Base-by-base conservation (phyloP, 2,797 vertebrate species). In the Pseudopleuronectes americanus region DNA sequence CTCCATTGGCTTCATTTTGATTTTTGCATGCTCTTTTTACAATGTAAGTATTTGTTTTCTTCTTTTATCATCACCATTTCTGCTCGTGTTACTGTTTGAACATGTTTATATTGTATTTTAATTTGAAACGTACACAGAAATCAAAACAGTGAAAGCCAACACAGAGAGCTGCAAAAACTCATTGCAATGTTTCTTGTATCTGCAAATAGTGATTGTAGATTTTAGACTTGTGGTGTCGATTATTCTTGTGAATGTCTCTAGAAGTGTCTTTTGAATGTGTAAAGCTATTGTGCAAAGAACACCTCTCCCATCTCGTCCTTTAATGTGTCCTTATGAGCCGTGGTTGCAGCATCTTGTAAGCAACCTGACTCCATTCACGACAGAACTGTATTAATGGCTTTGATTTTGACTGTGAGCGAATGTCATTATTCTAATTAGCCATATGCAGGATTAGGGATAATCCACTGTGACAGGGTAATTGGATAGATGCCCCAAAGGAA, bases 361-460 rank as follows among this genome's bases (percentile, higher is more conserved):
- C 51, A 81, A 81, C 61, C 56, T 64, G 61, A 52, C 67, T 54
- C 51, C 67, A 73, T 79, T 77, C 74, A 48, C 78, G 84, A 71
- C 80, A 74, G 81, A 87, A 87, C 80, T 79, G 78, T 78, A 85
- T 92, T 88, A 92, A 89, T 92, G 79, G 84, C 77, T 90, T 91
- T 91, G 84, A 87, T 90, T 93, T 88, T 83, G 84, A 89, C 87
- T 89, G 76, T 61, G 79, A 84, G 84, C 68, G 87, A 91, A 78
- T 71, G 70, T 85, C 87, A 92, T 94, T 93, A 94, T 92, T 92
- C 81, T 92, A 92, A 94, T 94, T 92, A 94, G 76, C 85, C 90
- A 82, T 87, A 87, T 92, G 86, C 85, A 91, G 89, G 92, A 93
- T 94, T 94, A 92, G 85, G 77, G 86, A 84, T 93, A 94, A 95